Conservation (phyloP, 2,113 vertebrate genomes). For the Labeo catla region DNA sequence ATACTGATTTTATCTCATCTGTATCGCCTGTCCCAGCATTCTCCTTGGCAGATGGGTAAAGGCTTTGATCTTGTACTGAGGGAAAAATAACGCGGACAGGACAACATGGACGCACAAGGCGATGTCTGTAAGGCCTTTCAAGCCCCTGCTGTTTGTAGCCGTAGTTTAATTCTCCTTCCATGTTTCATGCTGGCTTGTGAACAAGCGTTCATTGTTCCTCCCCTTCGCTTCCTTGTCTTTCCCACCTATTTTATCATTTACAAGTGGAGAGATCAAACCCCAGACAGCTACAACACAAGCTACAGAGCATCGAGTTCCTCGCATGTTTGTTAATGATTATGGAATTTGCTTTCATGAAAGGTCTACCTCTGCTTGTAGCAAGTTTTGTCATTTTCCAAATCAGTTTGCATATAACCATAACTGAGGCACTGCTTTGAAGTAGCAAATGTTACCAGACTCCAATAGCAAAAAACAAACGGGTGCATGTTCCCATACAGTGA, state of each 20-base stretch:
- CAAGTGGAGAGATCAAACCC: conserved; percentile 52
- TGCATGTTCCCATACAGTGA: conserved; percentile 26
- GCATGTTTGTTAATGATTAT: conserved; percentile 23
- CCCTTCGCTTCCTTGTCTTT: conserved; percentile 44
- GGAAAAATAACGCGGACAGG: conserved; percentile 13
- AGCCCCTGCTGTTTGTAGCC: conserved; percentile 28
- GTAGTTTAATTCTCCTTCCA: conserved; percentile 45
- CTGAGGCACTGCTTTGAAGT: conserved; percentile 18
- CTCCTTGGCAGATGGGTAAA: conserved; percentile 1
- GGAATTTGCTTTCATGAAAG: not conserved
- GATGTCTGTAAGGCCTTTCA: not conserved
- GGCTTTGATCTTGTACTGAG: conserved; percentile 46
- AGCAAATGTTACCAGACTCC: conserved; percentile 41
- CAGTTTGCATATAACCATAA: not conserved
- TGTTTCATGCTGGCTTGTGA: conserved; percentile 42
- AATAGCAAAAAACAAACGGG: conserved; percentile 29
- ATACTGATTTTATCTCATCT: conserved; percentile 3
- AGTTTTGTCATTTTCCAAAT: conserved; percentile 10
- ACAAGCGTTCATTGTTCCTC: conserved; percentile 52
- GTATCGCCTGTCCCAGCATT: not conserved
- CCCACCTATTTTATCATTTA: conserved; percentile 52
- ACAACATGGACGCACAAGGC: conserved; percentile 29
- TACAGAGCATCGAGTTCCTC: not conserved
- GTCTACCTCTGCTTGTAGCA: not conserved
- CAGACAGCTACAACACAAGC: conserved; percentile 4